Evolutionary conservation across 37 sponge, comb jelly and placozoan species (phyloP).

Genomic region (Geodia barretti): DNA sequence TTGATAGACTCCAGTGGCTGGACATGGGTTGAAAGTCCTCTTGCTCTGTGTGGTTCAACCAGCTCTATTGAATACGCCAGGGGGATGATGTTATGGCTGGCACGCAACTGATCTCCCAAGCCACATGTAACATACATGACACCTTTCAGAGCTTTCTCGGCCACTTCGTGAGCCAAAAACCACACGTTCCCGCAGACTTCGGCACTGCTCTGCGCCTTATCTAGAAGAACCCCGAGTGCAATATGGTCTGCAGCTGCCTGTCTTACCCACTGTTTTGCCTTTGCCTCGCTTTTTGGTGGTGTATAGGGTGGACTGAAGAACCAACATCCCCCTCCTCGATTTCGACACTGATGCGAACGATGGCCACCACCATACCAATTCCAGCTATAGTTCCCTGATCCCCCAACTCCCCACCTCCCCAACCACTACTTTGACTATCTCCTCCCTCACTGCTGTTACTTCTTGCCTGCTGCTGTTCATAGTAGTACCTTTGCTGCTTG

Average conservation of each 20-base stretch:
- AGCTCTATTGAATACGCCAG: slow-evolving; percentile 35
- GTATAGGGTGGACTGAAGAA: not conserved
- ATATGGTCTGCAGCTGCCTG: slow-evolving; percentile 42
- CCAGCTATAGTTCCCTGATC: too few relatives aligned
- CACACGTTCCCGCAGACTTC: slow-evolving; percentile 28
- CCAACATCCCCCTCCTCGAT: not conserved
- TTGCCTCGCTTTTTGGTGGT: slow-evolving; percentile 7
- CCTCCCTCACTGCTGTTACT: not conserved
- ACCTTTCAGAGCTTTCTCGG: slow-evolving; percentile 74
- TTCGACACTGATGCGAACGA: too few relatives aligned
- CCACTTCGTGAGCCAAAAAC: slow-evolving; percentile 70
- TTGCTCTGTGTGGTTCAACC: not conserved
- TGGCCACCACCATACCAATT: too few relatives aligned
- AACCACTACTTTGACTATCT: not conserved
- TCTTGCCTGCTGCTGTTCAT: not conserved
- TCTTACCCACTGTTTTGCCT: slow-evolving; percentile 52
- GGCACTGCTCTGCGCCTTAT: not conserved
- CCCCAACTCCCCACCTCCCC: not conserved
- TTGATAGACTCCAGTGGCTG: not conserved
- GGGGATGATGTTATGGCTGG: not conserved
- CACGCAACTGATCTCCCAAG: slow-evolving; percentile 21
- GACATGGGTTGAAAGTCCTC: not conserved
- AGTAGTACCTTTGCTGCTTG: not conserved
- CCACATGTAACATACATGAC: slow-evolving; percentile 44
- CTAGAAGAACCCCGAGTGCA: slow-evolving; percentile 5